Conservation (phyloP, 2,888 invertebrate species). For the Lasioglossum pauxillum region DNA sequence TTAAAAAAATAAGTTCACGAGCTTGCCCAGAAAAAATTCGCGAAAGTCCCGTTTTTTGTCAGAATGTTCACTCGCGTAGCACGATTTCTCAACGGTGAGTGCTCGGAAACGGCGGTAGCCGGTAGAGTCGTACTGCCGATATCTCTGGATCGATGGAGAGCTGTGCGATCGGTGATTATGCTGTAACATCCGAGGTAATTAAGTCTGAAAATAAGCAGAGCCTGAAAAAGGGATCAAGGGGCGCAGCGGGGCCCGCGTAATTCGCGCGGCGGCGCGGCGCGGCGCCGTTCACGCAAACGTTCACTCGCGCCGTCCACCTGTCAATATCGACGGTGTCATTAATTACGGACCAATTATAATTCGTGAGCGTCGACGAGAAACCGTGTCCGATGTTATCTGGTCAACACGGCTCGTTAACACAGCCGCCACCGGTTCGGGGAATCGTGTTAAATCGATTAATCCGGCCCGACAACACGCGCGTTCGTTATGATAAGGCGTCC, state of each 20-base stretch:
- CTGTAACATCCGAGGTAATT: conserved; percentile 67
- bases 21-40: neutral
- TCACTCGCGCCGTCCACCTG: conserved; percentile 66
- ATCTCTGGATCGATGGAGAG: conserved; percentile 54
- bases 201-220: conserved; percentile 63
- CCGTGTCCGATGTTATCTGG: conserved; percentile 70
- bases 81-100: conserved; percentile 24
- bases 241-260: conserved; percentile 65
- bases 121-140: conserved; percentile 25
- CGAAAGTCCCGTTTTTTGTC: neutral
- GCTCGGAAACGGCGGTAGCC: conserved; percentile 31
- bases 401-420: conserved; percentile 68
- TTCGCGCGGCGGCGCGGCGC: conserved; percentile 45
- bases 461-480: conserved; percentile 47
- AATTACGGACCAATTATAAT: conserved; percentile 81
- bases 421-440: conserved; percentile 60
- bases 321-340: conserved; percentile 78
- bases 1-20: neutral
- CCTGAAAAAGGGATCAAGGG: conserved; percentile 53
- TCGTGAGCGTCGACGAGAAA: conserved; percentile 66
- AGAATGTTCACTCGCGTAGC: neutral
- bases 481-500: conserved; percentile 61
- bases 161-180: conserved; percentile 64
- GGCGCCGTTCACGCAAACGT: conserved; percentile 26
- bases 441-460: conserved; percentile 71